Evolutionary conservation across 2,888 invertebrate species (phyloP).

Genomic region (Oscheius sp.): DNA sequence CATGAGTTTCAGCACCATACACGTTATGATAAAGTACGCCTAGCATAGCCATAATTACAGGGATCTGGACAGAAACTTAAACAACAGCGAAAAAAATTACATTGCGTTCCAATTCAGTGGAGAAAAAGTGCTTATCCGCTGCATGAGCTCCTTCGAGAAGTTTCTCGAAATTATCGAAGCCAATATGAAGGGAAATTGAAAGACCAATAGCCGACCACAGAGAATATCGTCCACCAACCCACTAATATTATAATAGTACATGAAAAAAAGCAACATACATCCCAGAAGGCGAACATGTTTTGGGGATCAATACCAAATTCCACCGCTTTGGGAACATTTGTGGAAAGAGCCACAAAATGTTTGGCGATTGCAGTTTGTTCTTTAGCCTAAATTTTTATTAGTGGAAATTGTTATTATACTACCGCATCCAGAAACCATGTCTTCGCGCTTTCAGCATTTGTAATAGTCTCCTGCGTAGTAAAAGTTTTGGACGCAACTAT

Average conservation of each 20-base stretch:
- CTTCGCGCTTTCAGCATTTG: constrained; percentile 97
- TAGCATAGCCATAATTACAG: constrained; percentile 88
- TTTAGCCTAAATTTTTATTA: constrained; percentile 37
- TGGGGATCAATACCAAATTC: constrained; percentile 95
- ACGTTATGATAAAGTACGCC: constrained; percentile 92
- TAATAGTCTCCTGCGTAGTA: constrained; percentile 97
- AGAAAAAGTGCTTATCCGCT: constrained; percentile 91
- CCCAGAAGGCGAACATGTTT: constrained; percentile 99
- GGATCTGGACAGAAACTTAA: constrained; percentile 77
- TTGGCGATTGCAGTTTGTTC: constrained; percentile 79
- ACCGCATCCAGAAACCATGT: constrained; percentile 88
- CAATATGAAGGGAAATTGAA: constrained; percentile 90
- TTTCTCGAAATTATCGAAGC: constrained; percentile 89
- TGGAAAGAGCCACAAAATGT: constrained; percentile 97
- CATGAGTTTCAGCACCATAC: constrained; percentile 92
- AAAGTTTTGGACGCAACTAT: constrained; percentile 99
- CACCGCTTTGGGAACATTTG: constrained; percentile 89
- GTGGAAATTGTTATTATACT: constrained; percentile 67
- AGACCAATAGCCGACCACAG: constrained; percentile 99
- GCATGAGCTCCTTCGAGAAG: constrained; percentile 88
- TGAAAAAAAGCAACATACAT: constrained; percentile 74
- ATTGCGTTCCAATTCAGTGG: constrained; percentile 87
- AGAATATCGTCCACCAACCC: constrained; percentile 97
- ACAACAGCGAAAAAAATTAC: constrained; percentile 75
- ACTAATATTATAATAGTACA: constrained; percentile 72